Conservation (phyloP, 1,140 invertebrate species). For the Bombus affinis region DNA sequence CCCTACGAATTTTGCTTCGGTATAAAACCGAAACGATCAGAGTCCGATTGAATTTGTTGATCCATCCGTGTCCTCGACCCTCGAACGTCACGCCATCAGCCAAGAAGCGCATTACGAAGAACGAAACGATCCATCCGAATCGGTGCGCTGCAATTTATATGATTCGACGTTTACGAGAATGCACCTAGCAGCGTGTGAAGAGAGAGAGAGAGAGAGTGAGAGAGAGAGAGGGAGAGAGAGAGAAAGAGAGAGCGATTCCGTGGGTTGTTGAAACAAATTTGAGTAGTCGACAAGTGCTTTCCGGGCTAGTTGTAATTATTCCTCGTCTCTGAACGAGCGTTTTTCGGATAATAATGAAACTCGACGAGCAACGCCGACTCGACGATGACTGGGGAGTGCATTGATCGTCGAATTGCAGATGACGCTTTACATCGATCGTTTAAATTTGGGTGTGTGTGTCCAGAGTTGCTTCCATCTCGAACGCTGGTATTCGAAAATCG, state of each 20-base stretch:
- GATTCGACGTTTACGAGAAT: slow-evolving; percentile 19
- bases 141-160: slow-evolving; percentile 8
- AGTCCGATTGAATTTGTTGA: slow-evolving; percentile 34
- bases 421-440: background rate
- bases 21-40: slow-evolving; percentile 28
- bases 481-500: background rate
- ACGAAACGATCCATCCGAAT: background rate
- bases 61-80: background rate
- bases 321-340: background rate
- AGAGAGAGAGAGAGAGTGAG: background rate
- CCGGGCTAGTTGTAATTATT: background rate
- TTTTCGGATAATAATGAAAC: background rate
- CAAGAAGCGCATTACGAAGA: slow-evolving; percentile 10
- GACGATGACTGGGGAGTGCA: background rate
- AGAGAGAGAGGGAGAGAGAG: rapidly evolving
- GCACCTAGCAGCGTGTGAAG: background rate
- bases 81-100: background rate
- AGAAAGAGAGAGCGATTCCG: background rate
- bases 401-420: slow-evolving; percentile 3
- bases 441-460: background rate
- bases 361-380: background rate
- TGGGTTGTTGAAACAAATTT: slow-evolving; percentile 2
- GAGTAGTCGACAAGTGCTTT: background rate
- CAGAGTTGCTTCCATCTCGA: too few relatives aligned
- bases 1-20: background rate